Evolutionary conservation across 2,797 vertebrate species (phyloP).

Genomic region (Pelobates cultripes): DNA sequence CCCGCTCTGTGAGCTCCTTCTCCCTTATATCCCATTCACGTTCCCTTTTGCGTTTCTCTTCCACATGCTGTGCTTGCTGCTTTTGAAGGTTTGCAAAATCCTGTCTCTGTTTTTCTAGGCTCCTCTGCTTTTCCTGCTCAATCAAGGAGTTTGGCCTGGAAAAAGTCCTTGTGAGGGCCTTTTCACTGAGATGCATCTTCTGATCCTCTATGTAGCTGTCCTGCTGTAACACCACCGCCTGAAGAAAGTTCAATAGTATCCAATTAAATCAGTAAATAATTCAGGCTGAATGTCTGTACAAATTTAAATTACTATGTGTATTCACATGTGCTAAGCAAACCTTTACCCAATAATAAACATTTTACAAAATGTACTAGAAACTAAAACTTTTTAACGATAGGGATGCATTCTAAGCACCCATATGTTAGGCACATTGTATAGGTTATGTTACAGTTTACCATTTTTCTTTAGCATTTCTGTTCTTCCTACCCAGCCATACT

Average conservation of each 20-base stretch:
- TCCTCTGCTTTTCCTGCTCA: slow-evolving; percentile 97
- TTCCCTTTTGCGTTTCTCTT: slow-evolving; percentile 81
- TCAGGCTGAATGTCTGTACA: too few species aligned
- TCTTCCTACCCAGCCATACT: too few species aligned
- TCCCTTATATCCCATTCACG: slow-evolving; percentile 85
- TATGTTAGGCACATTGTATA: too few species aligned
- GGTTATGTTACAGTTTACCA: too few species aligned
- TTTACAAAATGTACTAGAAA: too few species aligned
- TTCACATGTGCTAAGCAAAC: too few species aligned
- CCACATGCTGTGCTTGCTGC: slow-evolving; percentile 86
- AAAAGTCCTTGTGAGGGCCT: slow-evolving; percentile 66
- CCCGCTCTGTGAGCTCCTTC: slow-evolving; percentile 76
- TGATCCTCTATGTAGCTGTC: slow-evolving; percentile 96
- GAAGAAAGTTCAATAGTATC: neutral
- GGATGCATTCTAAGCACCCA: too few species aligned
- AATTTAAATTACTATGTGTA: too few species aligned
- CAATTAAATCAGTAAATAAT: too few species aligned
- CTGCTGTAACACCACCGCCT: slow-evolving; percentile 94
- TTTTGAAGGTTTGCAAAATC: slow-evolving; percentile 88
- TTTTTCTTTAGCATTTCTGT: too few species aligned
- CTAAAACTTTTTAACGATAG: too few species aligned
- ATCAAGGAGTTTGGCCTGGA: slow-evolving; percentile 84
- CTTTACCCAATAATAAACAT: too few species aligned
- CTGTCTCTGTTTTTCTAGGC: slow-evolving; percentile 93
- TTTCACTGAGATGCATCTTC: slow-evolving; percentile 84